phyloP scores from a whole-genome alignment of 2,888 invertebrate species.

The Zygogramma bicolorata region DNA sequence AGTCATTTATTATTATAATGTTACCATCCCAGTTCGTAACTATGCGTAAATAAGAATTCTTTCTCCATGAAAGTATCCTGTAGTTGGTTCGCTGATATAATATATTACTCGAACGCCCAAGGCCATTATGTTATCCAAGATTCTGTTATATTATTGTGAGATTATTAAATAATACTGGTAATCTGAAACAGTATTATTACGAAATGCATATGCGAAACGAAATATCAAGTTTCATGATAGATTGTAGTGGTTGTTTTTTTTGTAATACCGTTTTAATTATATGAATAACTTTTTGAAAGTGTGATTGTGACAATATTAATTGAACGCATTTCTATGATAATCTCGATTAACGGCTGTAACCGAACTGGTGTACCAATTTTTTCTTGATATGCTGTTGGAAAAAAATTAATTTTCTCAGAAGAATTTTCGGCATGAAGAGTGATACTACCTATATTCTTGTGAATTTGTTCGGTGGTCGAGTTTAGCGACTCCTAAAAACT shows the following conservation, averaged over 20 bases:
- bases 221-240: not conserved
- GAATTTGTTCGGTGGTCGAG: too few relatives aligned
- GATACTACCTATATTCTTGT: too few relatives aligned
- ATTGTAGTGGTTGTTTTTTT: not conserved
- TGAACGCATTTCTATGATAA: not conserved
- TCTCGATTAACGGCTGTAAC: too few relatives aligned
- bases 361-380: too few relatives aligned
- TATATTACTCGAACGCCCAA: not conserved
- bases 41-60: not conserved
- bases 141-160: constrained; percentile 6
- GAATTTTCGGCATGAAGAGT: too few relatives aligned
- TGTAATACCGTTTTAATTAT: not conserved
- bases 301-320: not conserved
- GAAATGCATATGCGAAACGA: constrained; percentile 4
- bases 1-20: not conserved
- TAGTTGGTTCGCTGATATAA: not conserved
- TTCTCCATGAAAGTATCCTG: not conserved
- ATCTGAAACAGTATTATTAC: constrained; percentile 1
- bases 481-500: too few relatives aligned
- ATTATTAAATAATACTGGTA: constrained; percentile 5
- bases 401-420: too few relatives aligned
- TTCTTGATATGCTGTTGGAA: too few relatives aligned
- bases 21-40: not conserved
- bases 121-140: constrained; percentile 1
- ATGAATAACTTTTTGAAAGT: not conserved